A percentile compares a stretch with the other conserved stretches of the same genome.
Conservation (phyloP, 2,888 invertebrate species). For the Acrocera orbiculus region DNA sequence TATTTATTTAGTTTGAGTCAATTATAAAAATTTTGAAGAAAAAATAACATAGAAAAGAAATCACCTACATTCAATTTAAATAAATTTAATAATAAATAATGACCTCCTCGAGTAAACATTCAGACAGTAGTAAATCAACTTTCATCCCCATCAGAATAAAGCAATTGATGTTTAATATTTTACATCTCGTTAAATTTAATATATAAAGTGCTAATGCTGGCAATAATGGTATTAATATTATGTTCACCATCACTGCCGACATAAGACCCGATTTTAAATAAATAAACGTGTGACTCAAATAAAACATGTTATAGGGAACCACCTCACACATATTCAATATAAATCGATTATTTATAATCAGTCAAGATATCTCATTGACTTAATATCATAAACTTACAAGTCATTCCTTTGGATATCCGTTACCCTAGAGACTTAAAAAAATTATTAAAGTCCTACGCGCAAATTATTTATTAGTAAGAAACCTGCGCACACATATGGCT, state of each 20-base stretch:
- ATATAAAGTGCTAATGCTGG: slow-evolving; percentile 6
- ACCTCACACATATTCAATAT: slow-evolving; percentile 9
- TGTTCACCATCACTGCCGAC: slow-evolving; percentile 4
- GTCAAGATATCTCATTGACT: slow-evolving; percentile 9
- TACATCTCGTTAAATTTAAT: slow-evolving; percentile 2
- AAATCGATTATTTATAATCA: slow-evolving; percentile 11
- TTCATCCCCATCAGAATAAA: no score
- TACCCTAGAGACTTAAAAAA: no score
- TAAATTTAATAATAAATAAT: no score
- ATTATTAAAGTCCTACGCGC: slow-evolving; percentile 7
- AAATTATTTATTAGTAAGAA: slow-evolving; percentile 10
- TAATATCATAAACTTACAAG: slow-evolving; percentile 10
- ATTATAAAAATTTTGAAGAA: no score
- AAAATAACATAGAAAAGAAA: no score
- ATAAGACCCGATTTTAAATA: no score
- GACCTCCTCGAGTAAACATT: no score
- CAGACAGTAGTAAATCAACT: no score
- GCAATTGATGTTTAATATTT: no score
- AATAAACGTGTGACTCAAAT: no score
- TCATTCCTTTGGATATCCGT: slow-evolving; percentile 5
- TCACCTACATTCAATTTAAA: no score
- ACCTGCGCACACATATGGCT: slow-evolving; percentile 8
- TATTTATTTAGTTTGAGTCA: no score
- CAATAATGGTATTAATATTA: slow-evolving; percentile 1
- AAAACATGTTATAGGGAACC: slow-evolving; percentile 3